These are phyloP conservation scores for Scrobipalpa costella DNA, from an alignment of 2,888 invertebrate genomes.

Conservation along the genomic window DNA sequence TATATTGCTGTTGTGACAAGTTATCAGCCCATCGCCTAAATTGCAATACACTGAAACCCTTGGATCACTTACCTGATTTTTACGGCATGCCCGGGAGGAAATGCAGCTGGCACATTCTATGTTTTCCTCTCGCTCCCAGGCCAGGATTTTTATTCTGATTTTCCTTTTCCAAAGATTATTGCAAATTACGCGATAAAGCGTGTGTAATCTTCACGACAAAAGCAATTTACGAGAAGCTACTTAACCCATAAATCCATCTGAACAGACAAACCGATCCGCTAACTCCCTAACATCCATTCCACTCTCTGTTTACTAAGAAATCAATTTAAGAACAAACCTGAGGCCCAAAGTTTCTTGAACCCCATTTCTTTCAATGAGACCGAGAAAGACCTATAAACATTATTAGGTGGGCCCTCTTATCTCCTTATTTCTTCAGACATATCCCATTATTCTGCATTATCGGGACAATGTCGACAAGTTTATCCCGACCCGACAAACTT, in stretches of 20 bases:
- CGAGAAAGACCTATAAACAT: slow-evolving; percentile 63
- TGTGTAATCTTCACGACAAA: not conserved
- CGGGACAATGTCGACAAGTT: slow-evolving; percentile 60
- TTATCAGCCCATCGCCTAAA: too few relatives aligned
- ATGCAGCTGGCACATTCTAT: too few relatives aligned
- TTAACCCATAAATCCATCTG: not conserved
- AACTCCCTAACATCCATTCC: slow-evolving; percentile 49
- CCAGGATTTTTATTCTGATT: too few relatives aligned
- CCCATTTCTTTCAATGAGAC: slow-evolving; percentile 67
- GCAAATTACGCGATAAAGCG: too few relatives aligned
- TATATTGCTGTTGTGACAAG: too few relatives aligned
- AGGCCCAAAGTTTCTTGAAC: slow-evolving; percentile 16
- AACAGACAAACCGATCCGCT: not conserved
- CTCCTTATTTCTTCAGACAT: slow-evolving; percentile 61
- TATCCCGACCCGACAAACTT: slow-evolving; percentile 48
- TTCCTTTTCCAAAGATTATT: too few relatives aligned
- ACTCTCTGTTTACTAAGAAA: slow-evolving; percentile 33
- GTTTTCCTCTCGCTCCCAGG: too few relatives aligned
- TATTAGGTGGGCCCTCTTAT: slow-evolving; percentile 58
- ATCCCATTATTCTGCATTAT: slow-evolving; percentile 73
- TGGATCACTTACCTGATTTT: too few relatives aligned
- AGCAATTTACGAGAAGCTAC: not conserved
- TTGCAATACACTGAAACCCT: too few relatives aligned
- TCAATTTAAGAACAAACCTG: too few relatives aligned
- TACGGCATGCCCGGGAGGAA: too few relatives aligned